Conservation (phyloP, 2,113 vertebrate genomes). For the Cichladusa arquata region DNA sequence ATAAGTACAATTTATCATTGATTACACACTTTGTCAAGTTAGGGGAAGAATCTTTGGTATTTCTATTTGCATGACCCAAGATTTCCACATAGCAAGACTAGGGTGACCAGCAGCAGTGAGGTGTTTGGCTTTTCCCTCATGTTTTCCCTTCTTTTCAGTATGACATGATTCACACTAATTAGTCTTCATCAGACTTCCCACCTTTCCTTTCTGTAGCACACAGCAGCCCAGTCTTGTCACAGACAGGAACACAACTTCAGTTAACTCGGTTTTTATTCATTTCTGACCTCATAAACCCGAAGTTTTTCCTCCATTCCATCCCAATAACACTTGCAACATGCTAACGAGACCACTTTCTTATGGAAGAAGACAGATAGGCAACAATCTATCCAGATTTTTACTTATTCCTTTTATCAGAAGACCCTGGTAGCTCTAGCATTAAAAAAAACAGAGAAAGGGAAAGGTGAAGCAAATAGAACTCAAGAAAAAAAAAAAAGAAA, state of each 20-base stretch:
- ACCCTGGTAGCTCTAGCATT: neutral
- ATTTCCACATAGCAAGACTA: neutral
- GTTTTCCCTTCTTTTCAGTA: too few relatives aligned
- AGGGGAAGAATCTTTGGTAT: neutral
- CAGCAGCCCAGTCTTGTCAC: neutral
- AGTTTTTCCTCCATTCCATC: neutral
- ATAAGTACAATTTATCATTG: neutral
- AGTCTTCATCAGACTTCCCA: neutral
- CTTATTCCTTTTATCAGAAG: neutral
- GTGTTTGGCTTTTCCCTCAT: neutral
- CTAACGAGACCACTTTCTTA: neutral
- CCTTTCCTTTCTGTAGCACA: neutral
- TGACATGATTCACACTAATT: neutral
- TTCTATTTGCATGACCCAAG: neutral
- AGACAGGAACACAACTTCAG: neutral
- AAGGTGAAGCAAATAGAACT: neutral
- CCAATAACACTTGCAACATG: neutral
- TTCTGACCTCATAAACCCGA: neutral
- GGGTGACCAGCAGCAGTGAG: neutral
- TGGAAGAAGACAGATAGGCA: neutral
- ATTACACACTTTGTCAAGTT: neutral
- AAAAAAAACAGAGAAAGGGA: neutral
- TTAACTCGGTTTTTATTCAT: neutral
- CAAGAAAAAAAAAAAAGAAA: accelerated
- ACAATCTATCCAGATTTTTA: neutral